Evolutionary conservation across 1,140 invertebrate species (phyloP).

Genomic region (Scylla paramamosain): DNA sequence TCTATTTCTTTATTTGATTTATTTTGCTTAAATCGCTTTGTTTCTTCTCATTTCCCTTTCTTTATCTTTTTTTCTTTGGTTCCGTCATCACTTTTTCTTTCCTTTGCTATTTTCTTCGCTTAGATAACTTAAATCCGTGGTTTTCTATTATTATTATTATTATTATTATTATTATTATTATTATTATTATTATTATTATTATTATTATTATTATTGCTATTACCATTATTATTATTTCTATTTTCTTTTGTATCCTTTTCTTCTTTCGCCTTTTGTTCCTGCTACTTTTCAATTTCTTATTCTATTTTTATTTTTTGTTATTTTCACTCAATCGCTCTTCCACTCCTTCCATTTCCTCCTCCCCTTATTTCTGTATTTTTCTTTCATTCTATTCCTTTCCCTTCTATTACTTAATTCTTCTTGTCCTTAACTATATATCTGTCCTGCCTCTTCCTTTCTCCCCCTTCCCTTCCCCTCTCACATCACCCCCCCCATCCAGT

Average conservation of each 20-base stretch:
- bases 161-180: constrained; percentile 53
- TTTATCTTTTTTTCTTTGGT: not conserved
- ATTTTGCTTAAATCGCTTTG: not conserved
- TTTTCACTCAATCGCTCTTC: no score
- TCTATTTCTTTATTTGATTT: no score
- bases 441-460: not conserved
- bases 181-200: constrained; percentile 47
- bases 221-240: constrained; percentile 24
- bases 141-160: constrained; percentile 55
- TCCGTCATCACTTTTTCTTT: not conserved
- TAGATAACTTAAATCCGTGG: no score
- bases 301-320: no score
- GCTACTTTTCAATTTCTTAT: no score
- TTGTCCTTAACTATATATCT: not conserved
- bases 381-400: not conserved
- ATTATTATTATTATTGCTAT: constrained; percentile 32
- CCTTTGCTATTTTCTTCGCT: not conserved
- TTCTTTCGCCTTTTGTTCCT: not conserved
- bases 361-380: not conserved
- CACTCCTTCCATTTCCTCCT: not conserved
- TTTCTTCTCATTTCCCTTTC: not conserved
- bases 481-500: not conserved
- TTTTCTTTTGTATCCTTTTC: not conserved
- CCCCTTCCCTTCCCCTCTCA: not conserved
- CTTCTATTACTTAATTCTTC: not conserved